These are phyloP conservation scores for Otocyon megalotis DNA, from an alignment of 2,113 vertebrate genomes.

Conservation along the genomic window DNA sequence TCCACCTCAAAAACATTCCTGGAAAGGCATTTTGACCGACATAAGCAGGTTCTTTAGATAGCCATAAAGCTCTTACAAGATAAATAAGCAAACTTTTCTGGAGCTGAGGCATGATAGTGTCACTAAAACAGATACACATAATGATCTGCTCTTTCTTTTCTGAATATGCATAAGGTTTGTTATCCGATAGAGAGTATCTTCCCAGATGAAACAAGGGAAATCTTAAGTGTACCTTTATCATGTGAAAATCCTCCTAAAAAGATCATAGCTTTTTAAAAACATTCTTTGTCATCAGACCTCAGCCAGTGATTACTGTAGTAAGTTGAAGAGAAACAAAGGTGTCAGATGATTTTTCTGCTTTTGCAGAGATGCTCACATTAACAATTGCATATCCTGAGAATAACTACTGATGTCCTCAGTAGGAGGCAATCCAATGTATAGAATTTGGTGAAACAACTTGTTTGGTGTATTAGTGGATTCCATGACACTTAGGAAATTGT, in stretches of 20 bases:
- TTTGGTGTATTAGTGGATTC: conserved; percentile 39
- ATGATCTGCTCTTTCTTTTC: conserved; percentile 46
- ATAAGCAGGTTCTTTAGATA: conserved; percentile 70
- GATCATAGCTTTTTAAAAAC: background rate
- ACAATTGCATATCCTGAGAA: conserved; percentile 69
- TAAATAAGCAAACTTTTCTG: conserved; percentile 73
- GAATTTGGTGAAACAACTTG: conserved; percentile 58
- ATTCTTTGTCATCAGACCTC: conserved; percentile 68
- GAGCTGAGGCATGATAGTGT: conserved; percentile 47
- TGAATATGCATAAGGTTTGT: background rate
- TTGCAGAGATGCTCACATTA: conserved; percentile 57
- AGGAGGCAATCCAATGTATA: background rate
- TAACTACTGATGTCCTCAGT: conserved; percentile 63
- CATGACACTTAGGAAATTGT: conserved; percentile 53
- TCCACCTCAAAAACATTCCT: conserved; percentile 75
- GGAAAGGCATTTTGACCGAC: conserved; percentile 74
- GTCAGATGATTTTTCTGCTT: conserved; percentile 67
- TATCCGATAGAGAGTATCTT: conserved; percentile 59
- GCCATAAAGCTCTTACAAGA: conserved; percentile 78
- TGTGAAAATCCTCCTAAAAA: conserved; percentile 57
- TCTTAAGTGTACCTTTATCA: conserved; percentile 58
- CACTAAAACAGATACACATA: conserved; percentile 69
- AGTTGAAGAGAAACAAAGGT: conserved; percentile 69
- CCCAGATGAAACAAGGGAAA: conserved; percentile 65
- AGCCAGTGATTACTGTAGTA: conserved; percentile 74